A percentile compares a stretch with the other conserved stretches of the same genome.
Conservation (phyloP, 2,888 invertebrate species). For the Stenolophus ochropezus region DNA sequence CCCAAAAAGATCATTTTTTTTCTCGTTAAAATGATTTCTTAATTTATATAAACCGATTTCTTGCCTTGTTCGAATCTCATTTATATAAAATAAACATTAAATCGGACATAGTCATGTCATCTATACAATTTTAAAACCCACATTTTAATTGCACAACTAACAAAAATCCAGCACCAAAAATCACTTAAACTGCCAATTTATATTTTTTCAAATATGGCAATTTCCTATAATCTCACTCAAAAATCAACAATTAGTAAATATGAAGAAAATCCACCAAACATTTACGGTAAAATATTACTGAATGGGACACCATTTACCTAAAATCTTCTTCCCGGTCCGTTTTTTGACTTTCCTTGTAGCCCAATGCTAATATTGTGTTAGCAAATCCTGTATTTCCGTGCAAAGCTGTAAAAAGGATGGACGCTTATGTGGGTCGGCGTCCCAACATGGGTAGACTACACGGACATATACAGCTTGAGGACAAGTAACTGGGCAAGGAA, state of each 20-base stretch:
- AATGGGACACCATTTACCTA: constrained; percentile 14
- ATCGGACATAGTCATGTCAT: no score
- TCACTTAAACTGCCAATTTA: constrained; percentile 10
- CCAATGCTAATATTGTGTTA: constrained; percentile 67
- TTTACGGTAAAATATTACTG: background rate
- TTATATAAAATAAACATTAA: no score
- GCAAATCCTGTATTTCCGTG: constrained; percentile 70
- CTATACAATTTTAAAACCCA: background rate
- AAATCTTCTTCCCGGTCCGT: background rate
- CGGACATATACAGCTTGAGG: constrained; percentile 84
- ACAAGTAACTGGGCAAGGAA: constrained; percentile 83
- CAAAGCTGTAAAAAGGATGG: constrained; percentile 85
- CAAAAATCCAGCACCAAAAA: constrained; percentile 1
- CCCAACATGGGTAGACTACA: constrained; percentile 94
- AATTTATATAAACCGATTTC: no score
- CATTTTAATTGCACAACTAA: background rate
- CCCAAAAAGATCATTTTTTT: no score
- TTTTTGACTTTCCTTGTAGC: background rate
- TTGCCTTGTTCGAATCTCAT: no score
- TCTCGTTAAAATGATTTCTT: no score
- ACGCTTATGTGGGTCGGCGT: constrained; percentile 85
- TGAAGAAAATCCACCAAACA: constrained; percentile 6
- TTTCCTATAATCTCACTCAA: background rate
- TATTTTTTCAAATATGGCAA: background rate
- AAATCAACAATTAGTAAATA: constrained; percentile 16